These are phyloP conservation scores for Esox lucius DNA, from an alignment of 2,797 vertebrate genomes.

Conservation along the genomic window DNA sequence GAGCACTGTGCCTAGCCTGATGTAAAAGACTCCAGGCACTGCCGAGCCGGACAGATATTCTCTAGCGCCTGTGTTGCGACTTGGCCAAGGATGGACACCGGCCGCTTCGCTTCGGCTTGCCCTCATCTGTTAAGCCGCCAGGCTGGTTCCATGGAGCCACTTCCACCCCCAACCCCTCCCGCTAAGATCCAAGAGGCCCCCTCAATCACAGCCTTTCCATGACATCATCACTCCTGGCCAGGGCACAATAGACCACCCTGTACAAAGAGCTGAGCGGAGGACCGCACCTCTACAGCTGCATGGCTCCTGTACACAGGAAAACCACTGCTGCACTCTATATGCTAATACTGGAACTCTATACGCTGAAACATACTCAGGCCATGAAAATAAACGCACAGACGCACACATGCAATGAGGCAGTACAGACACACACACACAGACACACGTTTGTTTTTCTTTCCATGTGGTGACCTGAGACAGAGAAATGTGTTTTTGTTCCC, in stretches of 20 bases:
- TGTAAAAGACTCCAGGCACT: neutral
- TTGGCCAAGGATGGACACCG: neutral
- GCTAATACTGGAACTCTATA: neutral
- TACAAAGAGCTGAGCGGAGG: neutral
- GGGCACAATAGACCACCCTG: slow-evolving; percentile 5
- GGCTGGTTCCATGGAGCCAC: neutral
- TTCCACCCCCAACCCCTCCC: neutral
- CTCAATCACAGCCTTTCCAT: slow-evolving; percentile 3
- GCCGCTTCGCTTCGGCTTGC: neutral
- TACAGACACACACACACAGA: neutral
- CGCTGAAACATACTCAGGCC: neutral
- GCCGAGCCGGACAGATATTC: neutral
- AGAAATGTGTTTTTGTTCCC: neutral
- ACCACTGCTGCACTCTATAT: neutral
- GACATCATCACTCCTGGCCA: slow-evolving; percentile 11
- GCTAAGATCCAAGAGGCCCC: slow-evolving; percentile 7
- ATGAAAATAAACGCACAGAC: neutral
- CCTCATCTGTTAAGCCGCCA: neutral
- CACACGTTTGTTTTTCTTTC: neutral
- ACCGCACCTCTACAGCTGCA: neutral
- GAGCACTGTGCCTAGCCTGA: neutral
- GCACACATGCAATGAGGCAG: too few species aligned
- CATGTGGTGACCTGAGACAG: too few species aligned
- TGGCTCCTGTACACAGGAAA: neutral
- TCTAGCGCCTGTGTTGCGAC: neutral